Conservation (phyloP, 2,888 invertebrate species). For the Corbicula japonica region DNA sequence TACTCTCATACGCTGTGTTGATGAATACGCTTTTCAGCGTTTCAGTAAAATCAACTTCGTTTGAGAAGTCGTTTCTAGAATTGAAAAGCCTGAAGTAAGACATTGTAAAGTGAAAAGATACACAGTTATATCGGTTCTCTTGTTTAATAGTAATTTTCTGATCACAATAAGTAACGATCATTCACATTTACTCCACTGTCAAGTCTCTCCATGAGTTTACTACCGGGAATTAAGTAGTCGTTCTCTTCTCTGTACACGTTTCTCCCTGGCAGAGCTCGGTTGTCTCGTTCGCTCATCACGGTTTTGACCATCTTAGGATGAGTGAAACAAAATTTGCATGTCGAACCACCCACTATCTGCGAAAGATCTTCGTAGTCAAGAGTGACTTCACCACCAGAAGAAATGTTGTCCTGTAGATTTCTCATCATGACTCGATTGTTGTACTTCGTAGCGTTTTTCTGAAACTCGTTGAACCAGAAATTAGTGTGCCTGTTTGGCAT, state of each 20-base stretch:
- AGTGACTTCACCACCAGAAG: neutral
- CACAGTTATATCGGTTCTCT: neutral
- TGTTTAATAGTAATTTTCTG: conserved; percentile 3
- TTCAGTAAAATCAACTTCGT: neutral
- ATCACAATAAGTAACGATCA: conserved; percentile 6
- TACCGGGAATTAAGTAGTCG: conserved; percentile 15
- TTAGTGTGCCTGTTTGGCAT: conserved; percentile 10
- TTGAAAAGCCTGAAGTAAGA: neutral
- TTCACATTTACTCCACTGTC: conserved; percentile 12
- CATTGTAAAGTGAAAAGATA: neutral
- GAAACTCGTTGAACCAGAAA: conserved; percentile 28
- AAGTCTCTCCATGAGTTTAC: conserved; percentile 19
- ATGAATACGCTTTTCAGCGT: conserved; percentile 9
- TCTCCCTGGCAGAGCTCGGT: conserved; percentile 8
- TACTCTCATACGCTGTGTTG: conserved; percentile 6
- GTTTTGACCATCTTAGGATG: conserved; percentile 25
- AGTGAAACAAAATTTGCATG: conserved; percentile 20
- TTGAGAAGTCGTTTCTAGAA: neutral
- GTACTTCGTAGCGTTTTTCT: conserved; percentile 16
- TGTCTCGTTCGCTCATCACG: conserved; percentile 19
- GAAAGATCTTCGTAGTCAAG: conserved; percentile 19
- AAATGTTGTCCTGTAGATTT: conserved; percentile 18
- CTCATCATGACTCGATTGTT: conserved; percentile 17
- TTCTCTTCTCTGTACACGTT: conserved; percentile 16
- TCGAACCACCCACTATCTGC: conserved; percentile 18